A percentile compares a stretch with the other conserved stretches of the same genome.
phyloP scores from a whole-genome alignment of 2,888 invertebrate species.

The Physocephala rufipes region DNA sequence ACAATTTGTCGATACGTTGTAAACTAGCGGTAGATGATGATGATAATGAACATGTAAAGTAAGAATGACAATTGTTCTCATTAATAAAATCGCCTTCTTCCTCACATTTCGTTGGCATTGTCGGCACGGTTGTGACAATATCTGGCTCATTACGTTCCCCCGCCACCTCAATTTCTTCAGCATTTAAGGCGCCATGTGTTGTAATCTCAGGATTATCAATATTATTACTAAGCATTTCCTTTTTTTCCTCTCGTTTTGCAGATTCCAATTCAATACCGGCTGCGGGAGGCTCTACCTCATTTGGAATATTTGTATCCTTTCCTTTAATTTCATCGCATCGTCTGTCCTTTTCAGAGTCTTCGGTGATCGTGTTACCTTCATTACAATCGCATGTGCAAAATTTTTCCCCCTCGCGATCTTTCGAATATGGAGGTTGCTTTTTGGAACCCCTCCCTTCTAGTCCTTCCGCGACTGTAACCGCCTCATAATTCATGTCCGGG shows the following conservation, averaged over 20 bases:
- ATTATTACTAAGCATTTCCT: background rate
- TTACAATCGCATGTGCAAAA: conserved; percentile 18
- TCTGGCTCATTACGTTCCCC: background rate
- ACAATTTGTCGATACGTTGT: conserved; percentile 37
- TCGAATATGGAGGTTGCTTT: background rate
- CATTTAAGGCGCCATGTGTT: conserved; percentile 23
- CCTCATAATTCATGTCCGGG: background rate
- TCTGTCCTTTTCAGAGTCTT: background rate
- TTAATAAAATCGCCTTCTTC: conserved; percentile 45
- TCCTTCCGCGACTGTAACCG: background rate
- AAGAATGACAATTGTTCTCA: conserved; percentile 49
- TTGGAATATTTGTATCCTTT: background rate
- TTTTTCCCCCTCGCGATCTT: background rate
- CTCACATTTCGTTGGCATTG: conserved; percentile 44
- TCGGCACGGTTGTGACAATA: conserved; percentile 34
- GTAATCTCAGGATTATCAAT: conserved; percentile 32
- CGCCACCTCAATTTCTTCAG: background rate
- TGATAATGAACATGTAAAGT: conserved; percentile 48
- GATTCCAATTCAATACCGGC: background rate
- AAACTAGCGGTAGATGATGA: conserved; percentile 38
- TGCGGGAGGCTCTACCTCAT: background rate
- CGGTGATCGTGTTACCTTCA: background rate
- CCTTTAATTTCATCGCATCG: background rate
- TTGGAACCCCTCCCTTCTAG: background rate
- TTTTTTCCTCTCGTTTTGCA: background rate